Base-by-base conservation (phyloP, 1,140 invertebrate genomes). In the Drosophila simulans region DNA sequence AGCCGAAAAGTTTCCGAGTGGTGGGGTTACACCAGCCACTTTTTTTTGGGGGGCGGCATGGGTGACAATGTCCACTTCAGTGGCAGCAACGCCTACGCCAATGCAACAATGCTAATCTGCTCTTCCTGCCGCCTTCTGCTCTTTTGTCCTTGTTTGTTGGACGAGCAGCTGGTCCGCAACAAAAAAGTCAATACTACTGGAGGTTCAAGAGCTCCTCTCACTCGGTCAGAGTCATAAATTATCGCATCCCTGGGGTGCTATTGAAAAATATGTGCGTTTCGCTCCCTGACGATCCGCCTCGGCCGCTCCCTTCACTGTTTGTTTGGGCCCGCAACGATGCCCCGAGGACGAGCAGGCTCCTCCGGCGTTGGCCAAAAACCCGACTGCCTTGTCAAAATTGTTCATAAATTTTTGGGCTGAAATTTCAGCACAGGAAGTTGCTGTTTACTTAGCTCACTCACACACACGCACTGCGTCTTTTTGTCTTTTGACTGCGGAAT, bases 161-260 rank as follows among this genome's bases (percentile, higher is more conserved):
- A n/a, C 49, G 52, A 64, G 57, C 68, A 62, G 69, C 75, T 78
- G 84, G 53, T 78, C 57, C 42, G 17, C 42, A 20, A n/a, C 25
- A 55, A 79, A 83, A 80, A 89, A 88, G 84, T 88, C 84, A 88
- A 88, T 88, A 74, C 62, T 48, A 69, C 63, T 55, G 31, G 31
- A 31, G 64, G 42, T 59, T 63, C 55, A 62, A 34, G 11, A 27
- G 56, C 64, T 57, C 43, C 52, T 83, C 79, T 83, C 79, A 82
- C 52, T 88, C 79, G 83, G 83, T 83, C 83, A 73, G 80, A 88
- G 80, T 74, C 84, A 88, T 88, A 88, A 88, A 88, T 88, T 89
- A 88, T 80, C 72, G 76, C 84, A 88, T 88, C 84, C 84, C 84
- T 39, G 62, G 84, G 84, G 84, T 89, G 84, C 84, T 88, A 88